Percentiles rank a stretch among this genome's conserved stretches.
These are phyloP conservation scores for Neolamprologus modestus DNA, from an alignment of 2,113 vertebrate species.

Conservation along the genomic window DNA sequence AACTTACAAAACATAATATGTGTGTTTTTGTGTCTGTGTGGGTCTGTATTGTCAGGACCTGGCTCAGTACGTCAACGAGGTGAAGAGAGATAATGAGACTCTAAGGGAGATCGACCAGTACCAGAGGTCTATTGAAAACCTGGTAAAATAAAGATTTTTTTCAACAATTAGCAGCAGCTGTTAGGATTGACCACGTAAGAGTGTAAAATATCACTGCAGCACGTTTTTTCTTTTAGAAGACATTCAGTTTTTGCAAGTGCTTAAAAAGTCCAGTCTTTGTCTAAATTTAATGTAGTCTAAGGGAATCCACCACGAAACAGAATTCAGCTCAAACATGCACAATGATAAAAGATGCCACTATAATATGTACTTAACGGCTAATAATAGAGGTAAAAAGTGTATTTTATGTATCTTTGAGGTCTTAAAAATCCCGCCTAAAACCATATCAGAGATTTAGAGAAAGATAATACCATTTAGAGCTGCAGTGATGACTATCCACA, in stretches of 20 bases:
- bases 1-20: neutral
- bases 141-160: slow-evolving; percentile 69
- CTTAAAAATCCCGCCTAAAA: neutral
- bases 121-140: slow-evolving; percentile 91
- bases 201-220: neutral
- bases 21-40: neutral
- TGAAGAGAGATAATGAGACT: slow-evolving; percentile 93
- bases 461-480: neutral
- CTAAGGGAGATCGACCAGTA: slow-evolving; percentile 92
- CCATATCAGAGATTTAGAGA: neutral
- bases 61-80: slow-evolving; percentile 94
- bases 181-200: neutral
- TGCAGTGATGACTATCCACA: neutral
- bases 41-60: slow-evolving; percentile 75
- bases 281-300: neutral
- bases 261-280: neutral
- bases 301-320: neutral
- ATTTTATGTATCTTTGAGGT: neutral
- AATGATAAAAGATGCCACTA: neutral
- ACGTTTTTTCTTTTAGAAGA: neutral
- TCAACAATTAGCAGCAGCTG: neutral
- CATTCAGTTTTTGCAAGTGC: neutral
- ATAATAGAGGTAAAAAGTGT: neutral
- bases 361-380: neutral
- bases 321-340: neutral